Base-by-base conservation (phyloP, 2,797 vertebrate genomes). In the Buceros bicornis region DNA sequence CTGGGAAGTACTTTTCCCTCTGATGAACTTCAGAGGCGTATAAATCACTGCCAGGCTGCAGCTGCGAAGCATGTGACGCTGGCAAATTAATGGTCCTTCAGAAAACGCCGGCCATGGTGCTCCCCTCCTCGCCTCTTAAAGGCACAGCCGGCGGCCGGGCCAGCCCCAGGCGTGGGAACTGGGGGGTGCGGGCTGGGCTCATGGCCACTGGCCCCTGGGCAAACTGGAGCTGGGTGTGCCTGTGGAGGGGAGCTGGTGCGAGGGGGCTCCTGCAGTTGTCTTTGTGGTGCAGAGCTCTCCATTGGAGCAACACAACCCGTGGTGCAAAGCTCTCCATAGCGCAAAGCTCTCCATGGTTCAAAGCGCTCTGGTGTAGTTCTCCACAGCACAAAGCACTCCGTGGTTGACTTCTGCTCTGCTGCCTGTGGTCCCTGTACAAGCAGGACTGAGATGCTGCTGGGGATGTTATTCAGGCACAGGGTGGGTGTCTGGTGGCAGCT, bases 11-110 rank as follows among this genome's bases (percentile, higher is more conserved):
- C 87, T 94, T 93, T 93, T 92, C 72, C 92, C 96, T 96, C 91
- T 86, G 82, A 91, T 94, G 95, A 96, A 94, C 95, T 96, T 96
- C 85, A 95, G 96, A 86, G 87, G 72, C 33, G 29, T 62, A 90
- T 97, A 97, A 95, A 97, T 97, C 96, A 94, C 95, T 96, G 91
- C 94, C 95, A 90, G 87, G 95, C 95, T 94, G 94, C 95, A 95
- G 93, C 96, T 95, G 95, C 10, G 69, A 45, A 96, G 67, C 92
- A 93, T 92, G 92, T 97, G 95, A 96, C 11, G 35, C 87, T 91
- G 87, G 94, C 79, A 94, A 90, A 96, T 94, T 91, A 87, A 94
- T 90, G 95, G 72, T 35, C 76, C 89, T 78, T 89, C 1, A 61
- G 90, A 89, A 94, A 64, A 61, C 29, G 4, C 65, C 31, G 40